A percentile compares a stretch with the other conserved stretches of the same genome.
phyloP scores from a whole-genome alignment of 1,140 invertebrate species.

The Philaenus spumarius region DNA sequence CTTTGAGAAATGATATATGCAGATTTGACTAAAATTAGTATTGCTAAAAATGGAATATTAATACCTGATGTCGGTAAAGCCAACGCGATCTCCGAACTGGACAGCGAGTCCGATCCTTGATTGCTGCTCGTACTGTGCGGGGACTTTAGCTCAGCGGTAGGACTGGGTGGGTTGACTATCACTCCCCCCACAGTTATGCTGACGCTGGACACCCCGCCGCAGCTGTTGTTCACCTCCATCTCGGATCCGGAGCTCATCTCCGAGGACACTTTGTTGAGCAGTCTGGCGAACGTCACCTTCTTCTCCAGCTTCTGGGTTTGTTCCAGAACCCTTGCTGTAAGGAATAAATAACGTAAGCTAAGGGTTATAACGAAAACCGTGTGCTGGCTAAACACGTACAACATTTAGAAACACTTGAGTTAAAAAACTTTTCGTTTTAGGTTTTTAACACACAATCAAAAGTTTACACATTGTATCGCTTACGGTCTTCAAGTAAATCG shows the following conservation, averaged over 20 bases:
- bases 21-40: too few species aligned
- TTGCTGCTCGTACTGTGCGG: conserved; percentile 37
- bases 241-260: conserved; percentile 64
- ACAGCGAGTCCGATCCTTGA: conserved; percentile 61
- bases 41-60: not conserved
- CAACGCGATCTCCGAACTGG: conserved; percentile 52
- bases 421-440: too few species aligned
- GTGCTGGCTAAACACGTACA: too few species aligned
- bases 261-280: conserved; percentile 62
- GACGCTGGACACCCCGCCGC: not conserved
- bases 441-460: too few species aligned
- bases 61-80: conserved; percentile 1
- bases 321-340: conserved; percentile 11
- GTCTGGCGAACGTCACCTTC: conserved; percentile 65
- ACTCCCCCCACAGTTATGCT: not conserved
- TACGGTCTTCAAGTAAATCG: too few species aligned
- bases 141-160: conserved; percentile 10
- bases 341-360: not conserved
- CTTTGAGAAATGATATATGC: too few species aligned
- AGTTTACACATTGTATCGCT: too few species aligned
- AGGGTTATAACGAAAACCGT: not conserved
- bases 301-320: conserved; percentile 63
- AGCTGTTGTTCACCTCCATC: conserved; percentile 38
- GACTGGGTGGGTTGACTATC: conserved; percentile 5
- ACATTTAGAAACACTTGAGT: not conserved